phyloP scores from a whole-genome alignment of 2,113 vertebrate genomes.

The Egretta garzetta region DNA sequence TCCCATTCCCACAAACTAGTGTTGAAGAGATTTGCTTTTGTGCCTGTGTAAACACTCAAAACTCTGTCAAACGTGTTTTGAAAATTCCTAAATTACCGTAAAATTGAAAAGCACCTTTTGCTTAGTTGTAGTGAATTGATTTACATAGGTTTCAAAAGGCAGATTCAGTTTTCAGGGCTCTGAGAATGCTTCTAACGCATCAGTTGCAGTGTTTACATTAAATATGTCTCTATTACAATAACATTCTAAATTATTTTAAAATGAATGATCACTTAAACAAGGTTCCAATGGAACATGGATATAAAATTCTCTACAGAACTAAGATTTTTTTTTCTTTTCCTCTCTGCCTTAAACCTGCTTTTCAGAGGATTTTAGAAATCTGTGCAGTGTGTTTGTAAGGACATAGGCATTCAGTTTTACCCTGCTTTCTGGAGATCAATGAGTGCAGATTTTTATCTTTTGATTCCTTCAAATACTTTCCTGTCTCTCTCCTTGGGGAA shows the following conservation, averaged over 20 bases:
- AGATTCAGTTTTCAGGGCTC: not conserved
- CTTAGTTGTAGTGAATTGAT: not conserved
- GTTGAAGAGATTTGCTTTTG: not conserved
- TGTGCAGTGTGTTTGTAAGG: not conserved
- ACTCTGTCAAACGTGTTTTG: not conserved
- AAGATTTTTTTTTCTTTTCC: not conserved
- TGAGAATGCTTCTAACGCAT: not conserved
- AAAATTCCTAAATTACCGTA: not conserved
- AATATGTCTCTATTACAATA: not conserved
- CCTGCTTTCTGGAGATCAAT: not conserved
- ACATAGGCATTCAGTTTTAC: not conserved
- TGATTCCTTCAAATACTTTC: conserved; percentile 16
- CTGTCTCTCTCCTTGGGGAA: not conserved
- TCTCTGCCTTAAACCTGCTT: not conserved
- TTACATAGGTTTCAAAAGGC: not conserved
- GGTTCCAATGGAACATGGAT: not conserved
- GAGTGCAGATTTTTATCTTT: conserved; percentile 57
- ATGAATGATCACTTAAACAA: not conserved
- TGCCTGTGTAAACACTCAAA: not conserved
- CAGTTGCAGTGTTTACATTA: not conserved
- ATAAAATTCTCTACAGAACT: not conserved
- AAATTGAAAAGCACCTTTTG: not conserved
- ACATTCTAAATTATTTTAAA: not conserved
- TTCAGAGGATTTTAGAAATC: not conserved
- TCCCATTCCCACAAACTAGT: not conserved